Conservation (phyloP, 1,140 invertebrate species). For the Pomphorhynchus laevis region DNA sequence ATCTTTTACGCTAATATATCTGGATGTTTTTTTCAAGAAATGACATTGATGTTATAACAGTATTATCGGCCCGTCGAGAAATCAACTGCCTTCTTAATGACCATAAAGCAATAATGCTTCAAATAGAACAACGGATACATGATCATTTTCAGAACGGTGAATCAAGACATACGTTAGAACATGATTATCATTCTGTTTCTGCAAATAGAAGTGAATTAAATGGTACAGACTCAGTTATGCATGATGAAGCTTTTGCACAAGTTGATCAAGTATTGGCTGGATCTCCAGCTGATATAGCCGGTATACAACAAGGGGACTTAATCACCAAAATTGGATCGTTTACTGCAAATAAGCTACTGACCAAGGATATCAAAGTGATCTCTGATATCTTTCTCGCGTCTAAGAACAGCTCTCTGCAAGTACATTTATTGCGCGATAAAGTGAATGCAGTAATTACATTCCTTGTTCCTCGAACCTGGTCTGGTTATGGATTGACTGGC, state of each 20-base stretch:
- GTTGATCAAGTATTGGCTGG: constrained; percentile 1
- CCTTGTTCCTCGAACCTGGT: constrained; percentile 3
- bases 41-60: constrained; percentile 7
- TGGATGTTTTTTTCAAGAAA: background rate
- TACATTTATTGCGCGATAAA: background rate
- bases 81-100: constrained; percentile 7
- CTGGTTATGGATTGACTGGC: constrained; percentile 3
- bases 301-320: background rate
- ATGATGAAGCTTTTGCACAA: constrained; percentile 1
- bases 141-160: background rate
- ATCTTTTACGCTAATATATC: background rate
- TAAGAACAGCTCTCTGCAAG: background rate
- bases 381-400: background rate
- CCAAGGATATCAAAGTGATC: background rate
- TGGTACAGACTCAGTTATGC: background rate
- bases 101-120: constrained; percentile 5
- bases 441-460: background rate
- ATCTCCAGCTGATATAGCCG: constrained; percentile 3
- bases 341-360: constrained; percentile 6
- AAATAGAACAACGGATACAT: constrained; percentile 5
- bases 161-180: too few species aligned
- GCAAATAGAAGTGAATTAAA: background rate
- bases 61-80: background rate
- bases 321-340: constrained; percentile 4
- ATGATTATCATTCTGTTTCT: background rate